Evolutionary conservation across 2,888 invertebrate genomes (phyloP), one percentile per base, ranked within the genome.

Genomic region (Anorthoa munda): DNA sequence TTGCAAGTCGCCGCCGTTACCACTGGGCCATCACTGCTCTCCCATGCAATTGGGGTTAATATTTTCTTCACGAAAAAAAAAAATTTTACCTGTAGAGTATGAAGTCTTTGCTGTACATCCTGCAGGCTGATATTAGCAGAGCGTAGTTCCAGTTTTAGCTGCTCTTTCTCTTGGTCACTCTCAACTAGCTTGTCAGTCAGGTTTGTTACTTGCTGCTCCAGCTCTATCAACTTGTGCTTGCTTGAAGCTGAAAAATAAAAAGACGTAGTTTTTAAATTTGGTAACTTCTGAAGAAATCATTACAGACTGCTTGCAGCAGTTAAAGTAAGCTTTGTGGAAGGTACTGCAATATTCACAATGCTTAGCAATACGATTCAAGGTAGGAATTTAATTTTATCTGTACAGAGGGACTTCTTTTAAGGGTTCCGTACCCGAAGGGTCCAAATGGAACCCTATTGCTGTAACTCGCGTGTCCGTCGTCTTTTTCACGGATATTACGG

Each of bases 21-120:
- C 31, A 31, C 31, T 31, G 31, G 31, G 31, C 31, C 31, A 31
- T 7, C 31, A 31, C 31, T 31, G 31, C 9, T 31, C 31, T 31
- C 31, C 31, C 9, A 31, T 31, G 39, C 39, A 9, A 39, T 9
- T 39, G 39, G 39, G 9, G 39, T 39, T 39, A n/a, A 26, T 15
- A 50, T 64, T 64, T 63, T 48, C 26, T 26, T 26, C 1, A 23
- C 3, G 1, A 48, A 15, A 23, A 46, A 46, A 4, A 5, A 15
- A 51, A n/a, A 39, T 48, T 18, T 53, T 70, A 95, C 94, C 94
- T 96, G 95, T 69, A 95, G 80, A 5, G 94, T 93, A 72, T 96
- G 96, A 11, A 96, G 87, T 60, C 94, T 91, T 74, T 96, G 96
- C 76, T 96, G 96, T 4, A 94, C 92, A 77, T 96, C 95, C 76